Conservation (phyloP, 2,113 vertebrate species). For the Podarcis cretensis region DNA sequence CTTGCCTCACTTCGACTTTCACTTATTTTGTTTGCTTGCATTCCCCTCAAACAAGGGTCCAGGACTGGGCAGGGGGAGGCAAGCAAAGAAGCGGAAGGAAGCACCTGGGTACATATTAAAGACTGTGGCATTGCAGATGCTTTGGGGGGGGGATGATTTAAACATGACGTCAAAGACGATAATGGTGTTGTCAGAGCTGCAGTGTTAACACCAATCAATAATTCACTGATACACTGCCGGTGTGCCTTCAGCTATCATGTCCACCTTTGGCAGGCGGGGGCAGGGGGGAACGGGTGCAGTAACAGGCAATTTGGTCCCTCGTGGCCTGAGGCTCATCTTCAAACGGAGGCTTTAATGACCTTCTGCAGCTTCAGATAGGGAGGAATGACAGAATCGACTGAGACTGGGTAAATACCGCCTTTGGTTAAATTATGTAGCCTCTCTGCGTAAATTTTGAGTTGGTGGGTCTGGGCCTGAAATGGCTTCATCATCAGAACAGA, state of each 20-base stretch:
- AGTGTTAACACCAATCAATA: slow-evolving; percentile 50
- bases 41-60: background rate
- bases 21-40: background rate
- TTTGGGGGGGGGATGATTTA: slow-evolving; percentile 11
- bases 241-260: background rate
- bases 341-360: background rate
- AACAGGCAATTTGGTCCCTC: background rate
- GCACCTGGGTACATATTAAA: background rate
- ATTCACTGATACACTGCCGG: slow-evolving; percentile 36
- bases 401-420: no score
- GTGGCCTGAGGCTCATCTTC: background rate
- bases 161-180: slow-evolving; percentile 45
- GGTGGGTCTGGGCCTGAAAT: background rate
- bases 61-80: background rate
- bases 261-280: background rate
- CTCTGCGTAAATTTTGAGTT: no score
- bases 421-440: no score
- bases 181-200: slow-evolving; percentile 29
- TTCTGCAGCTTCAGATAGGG: background rate
- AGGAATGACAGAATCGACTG: background rate
- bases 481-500: background rate
- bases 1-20: background rate
- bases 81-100: background rate
- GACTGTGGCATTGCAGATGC: background rate
- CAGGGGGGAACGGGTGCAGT: no score